Conservation (phyloP, 2,888 invertebrate genomes). For the Drosophila monieri region DNA sequence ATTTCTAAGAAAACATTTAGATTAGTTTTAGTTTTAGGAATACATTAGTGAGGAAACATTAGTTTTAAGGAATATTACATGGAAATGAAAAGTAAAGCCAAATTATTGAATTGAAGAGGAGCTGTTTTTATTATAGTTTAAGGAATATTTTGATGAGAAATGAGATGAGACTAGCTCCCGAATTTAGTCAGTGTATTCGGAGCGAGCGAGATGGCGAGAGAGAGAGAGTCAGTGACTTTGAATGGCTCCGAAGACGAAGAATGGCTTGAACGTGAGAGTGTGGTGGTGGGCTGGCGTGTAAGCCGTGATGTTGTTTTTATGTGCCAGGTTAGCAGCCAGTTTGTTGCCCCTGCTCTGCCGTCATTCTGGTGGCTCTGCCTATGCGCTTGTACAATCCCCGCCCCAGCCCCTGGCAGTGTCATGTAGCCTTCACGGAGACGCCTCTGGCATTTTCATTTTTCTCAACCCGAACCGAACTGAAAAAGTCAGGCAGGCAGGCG, state of each 20-base stretch:
- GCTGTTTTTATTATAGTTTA: no score
- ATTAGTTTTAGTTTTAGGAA: no score
- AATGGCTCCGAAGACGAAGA: neutral
- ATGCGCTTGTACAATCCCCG: neutral
- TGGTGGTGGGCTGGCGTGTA: neutral
- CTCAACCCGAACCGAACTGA: constrained; percentile 7
- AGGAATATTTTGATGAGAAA: no score
- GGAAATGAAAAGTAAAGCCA: no score
- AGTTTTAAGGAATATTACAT: no score
- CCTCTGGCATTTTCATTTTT: constrained; percentile 28
- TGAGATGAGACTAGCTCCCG: neutral
- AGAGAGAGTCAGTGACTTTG: neutral
- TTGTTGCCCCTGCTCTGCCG: constrained; percentile 26
- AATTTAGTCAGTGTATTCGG: neutral
- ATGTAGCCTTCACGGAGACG: neutral
- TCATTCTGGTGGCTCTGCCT: constrained; percentile 3
- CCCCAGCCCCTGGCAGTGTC: neutral
- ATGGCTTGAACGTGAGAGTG: neutral
- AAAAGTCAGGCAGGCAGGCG: neutral
- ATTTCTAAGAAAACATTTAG: no score
- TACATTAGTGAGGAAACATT: no score
- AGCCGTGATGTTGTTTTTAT: constrained; percentile 1
- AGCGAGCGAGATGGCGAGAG: neutral
- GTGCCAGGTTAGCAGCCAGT: constrained; percentile 7
- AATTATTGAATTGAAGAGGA: no score